These are phyloP conservation scores for Zaprionus vittiger DNA, from an alignment of 1,140 invertebrate genomes.

Conservation along the genomic window DNA sequence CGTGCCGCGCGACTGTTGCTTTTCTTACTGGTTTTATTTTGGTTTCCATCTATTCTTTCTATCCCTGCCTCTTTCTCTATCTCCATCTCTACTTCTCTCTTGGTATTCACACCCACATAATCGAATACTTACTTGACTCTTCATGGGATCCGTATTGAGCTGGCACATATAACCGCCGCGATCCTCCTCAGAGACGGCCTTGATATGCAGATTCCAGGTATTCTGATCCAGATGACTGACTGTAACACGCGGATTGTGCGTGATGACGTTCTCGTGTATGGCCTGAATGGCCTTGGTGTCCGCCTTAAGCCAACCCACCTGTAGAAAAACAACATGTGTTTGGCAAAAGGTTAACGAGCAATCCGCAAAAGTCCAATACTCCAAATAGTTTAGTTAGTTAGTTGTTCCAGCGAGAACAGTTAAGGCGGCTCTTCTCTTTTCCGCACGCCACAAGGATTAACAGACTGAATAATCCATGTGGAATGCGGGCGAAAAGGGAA, in stretches of 20 bases:
- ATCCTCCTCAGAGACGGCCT: constrained; percentile 92
- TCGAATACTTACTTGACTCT: constrained; percentile 88
- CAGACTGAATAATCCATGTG: not conserved
- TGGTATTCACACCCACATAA: not conserved
- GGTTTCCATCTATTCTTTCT: not conserved
- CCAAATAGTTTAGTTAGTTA: constrained; percentile 16
- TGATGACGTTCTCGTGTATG: constrained; percentile 95
- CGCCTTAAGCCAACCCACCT: constrained; percentile 96
- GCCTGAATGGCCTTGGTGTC: constrained; percentile 94
- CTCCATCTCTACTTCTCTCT: not conserved
- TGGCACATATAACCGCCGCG: constrained; percentile 94
- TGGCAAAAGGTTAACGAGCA: constrained; percentile 20
- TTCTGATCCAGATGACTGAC: constrained; percentile 92
- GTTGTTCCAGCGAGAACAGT: not conserved
- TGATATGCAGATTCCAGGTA: constrained; percentile 94
- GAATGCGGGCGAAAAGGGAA: not conserved
- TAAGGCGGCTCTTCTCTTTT: not conserved
- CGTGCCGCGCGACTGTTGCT: too few relatives aligned
- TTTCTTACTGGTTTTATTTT: too few relatives aligned
- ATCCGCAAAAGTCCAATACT: constrained; percentile 5
- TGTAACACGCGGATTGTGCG: constrained; percentile 92
- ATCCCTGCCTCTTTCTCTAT: too few relatives aligned
- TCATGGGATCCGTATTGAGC: constrained; percentile 91
- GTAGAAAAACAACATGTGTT: constrained; percentile 25
- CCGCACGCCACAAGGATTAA: not conserved